phyloP scores from a whole-genome alignment of 2,888 invertebrate species.

The Dugesia japonica region DNA sequence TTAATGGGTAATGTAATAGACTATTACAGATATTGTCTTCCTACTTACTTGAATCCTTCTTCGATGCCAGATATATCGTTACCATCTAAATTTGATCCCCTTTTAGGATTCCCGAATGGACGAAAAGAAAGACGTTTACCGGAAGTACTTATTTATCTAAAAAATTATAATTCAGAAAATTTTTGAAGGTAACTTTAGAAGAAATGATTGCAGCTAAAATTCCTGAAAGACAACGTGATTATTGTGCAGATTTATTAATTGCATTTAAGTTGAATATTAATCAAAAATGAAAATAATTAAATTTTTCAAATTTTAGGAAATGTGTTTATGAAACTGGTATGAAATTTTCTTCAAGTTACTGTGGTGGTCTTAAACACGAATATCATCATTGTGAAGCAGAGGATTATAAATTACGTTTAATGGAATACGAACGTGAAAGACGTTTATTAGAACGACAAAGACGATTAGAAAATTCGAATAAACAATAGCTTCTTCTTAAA shows the following conservation, averaged over 20 bases:
- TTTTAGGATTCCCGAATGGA: conserved; percentile 23
- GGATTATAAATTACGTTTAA: not conserved
- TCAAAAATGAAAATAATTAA: not conserved
- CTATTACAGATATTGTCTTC: not conserved
- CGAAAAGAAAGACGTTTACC: not conserved
- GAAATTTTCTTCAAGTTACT: not conserved
- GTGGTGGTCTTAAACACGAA: not conserved
- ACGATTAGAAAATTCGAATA: not conserved
- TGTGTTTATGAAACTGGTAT: not conserved
- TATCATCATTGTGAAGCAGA: not conserved
- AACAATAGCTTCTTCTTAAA: not conserved
- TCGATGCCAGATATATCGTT: conserved; percentile 21
- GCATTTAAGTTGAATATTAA: not conserved
- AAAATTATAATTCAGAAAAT: not conserved
- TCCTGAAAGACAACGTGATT: not conserved
- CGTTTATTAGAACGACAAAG: not conserved
- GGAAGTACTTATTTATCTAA: not conserved
- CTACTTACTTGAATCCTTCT: not conserved
- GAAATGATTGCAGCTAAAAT: not conserved
- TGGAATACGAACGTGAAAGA: conserved; percentile 25
- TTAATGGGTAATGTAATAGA: too few species aligned
- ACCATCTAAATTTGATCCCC: conserved; percentile 14
- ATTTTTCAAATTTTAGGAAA: not conserved
- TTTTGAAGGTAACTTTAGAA: not conserved
- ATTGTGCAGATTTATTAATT: not conserved